phyloP scores from a whole-genome alignment of 2,888 invertebrate species.

The Drosophila multiciliata region DNA sequence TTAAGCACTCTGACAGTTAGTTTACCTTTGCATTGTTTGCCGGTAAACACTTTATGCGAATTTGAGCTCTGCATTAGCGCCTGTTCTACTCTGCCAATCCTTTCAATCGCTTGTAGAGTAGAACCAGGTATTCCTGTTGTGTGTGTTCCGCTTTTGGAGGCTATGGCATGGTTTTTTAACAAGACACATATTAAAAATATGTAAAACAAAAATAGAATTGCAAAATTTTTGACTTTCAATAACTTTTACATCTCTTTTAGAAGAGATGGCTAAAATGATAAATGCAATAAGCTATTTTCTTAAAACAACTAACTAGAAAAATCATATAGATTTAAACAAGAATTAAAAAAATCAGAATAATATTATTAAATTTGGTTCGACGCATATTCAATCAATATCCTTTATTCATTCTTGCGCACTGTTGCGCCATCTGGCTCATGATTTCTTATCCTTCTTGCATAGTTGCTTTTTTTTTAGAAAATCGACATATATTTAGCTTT shows the following conservation, averaged over 20 bases:
- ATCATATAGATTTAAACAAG: neutral
- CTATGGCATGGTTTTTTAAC: no score
- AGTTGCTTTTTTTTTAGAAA: neutral
- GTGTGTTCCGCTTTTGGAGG: neutral
- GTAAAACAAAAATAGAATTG: neutral
- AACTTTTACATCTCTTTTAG: neutral
- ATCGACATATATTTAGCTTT: neutral
- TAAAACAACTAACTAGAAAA: neutral
- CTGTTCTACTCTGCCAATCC: conserved; percentile 10
- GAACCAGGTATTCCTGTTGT: neutral
- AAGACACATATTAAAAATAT: neutral
- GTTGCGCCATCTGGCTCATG: neutral
- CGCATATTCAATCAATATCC: neutral
- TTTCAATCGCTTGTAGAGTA: conserved; percentile 3
- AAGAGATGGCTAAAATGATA: neutral
- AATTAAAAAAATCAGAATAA: neutral
- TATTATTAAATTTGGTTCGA: neutral
- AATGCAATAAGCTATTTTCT: neutral
- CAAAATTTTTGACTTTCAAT: neutral
- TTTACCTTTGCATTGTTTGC: conserved; percentile 61
- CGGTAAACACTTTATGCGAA: conserved; percentile 63
- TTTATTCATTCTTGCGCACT: neutral
- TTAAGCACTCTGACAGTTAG: conserved; percentile 70
- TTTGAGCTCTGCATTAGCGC: conserved; percentile 52
- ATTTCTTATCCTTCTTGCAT: neutral